These are phyloP conservation scores for Trachelus tabidus DNA, from an alignment of 2,888 invertebrate species.

Conservation along the genomic window DNA sequence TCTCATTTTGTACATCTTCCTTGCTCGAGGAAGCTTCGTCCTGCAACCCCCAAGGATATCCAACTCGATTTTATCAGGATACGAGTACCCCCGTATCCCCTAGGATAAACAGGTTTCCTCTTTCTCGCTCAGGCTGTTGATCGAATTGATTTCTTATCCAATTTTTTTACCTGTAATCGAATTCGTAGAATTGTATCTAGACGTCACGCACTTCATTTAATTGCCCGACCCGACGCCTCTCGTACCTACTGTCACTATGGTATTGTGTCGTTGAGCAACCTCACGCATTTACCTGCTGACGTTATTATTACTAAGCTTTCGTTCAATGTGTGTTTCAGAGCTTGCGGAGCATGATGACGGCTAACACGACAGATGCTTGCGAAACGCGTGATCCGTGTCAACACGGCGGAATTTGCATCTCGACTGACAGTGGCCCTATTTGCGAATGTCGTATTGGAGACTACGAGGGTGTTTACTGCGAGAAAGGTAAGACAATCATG, in stretches of 20 bases:
- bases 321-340: conserved; percentile 59
- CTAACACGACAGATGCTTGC: conserved; percentile 85
- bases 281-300: background rate
- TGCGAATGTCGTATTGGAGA: conserved; percentile 95
- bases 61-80: background rate
- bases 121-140: background rate
- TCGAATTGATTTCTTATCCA: background rate
- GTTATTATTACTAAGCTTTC: background rate
- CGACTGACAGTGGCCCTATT: conserved; percentile 92
- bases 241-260: background rate
- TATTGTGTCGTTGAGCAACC: background rate
- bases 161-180: background rate
- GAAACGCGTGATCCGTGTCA: conserved; percentile 92
- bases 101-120: background rate
- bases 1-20: background rate
- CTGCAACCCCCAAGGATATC: background rate
- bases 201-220: background rate
- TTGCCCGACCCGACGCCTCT: background rate
- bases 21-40: background rate
- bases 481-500: conserved; percentile 78
- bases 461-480: conserved; percentile 93
- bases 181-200: background rate
- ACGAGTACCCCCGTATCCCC: background rate
- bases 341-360: conserved; percentile 62
- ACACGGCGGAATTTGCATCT: conserved; percentile 95